A percentile compares a stretch with the other conserved stretches of the same genome.
Conservation (phyloP, 2,888 invertebrate genomes). For the Sylvicola cinctus region DNA sequence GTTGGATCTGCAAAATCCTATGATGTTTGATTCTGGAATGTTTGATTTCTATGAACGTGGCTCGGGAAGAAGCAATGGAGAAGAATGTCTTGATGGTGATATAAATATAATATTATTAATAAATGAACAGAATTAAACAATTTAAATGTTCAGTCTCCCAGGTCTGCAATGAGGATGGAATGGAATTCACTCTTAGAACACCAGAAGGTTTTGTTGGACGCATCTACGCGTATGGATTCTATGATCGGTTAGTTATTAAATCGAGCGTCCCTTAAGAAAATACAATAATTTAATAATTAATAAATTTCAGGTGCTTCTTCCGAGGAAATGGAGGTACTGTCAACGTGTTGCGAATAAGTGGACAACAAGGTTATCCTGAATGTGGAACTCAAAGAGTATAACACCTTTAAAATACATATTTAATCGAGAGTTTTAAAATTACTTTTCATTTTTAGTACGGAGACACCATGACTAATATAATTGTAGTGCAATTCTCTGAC, state of each 20-base stretch:
- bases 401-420: conserved; percentile 11
- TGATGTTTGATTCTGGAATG: conserved; percentile 65
- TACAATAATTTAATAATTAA: background rate
- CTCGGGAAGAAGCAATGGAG: conserved; percentile 44
- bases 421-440: background rate
- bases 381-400: conserved; percentile 69
- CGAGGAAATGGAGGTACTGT: conserved; percentile 72
- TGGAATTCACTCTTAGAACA: conserved; percentile 77
- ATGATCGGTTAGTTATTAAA: conserved; percentile 36
- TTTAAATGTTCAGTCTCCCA: conserved; percentile 68
- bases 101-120: background rate
- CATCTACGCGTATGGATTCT: conserved; percentile 81
- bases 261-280: too few relatives aligned
- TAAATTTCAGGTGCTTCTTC: conserved; percentile 54
- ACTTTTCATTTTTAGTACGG: conserved; percentile 44
- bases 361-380: conserved; percentile 82
- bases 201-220: conserved; percentile 78
- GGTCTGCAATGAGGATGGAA: conserved; percentile 81
- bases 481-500: conserved; percentile 84
- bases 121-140: too few relatives aligned
- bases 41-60: conserved; percentile 74
- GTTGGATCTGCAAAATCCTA: conserved; percentile 64
- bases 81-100: conserved; percentile 71
- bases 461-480: conserved; percentile 84
- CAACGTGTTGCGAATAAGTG: conserved; percentile 67